Conservation (phyloP, 2,113 vertebrate species). For the Toxotes chatareus region DNA sequence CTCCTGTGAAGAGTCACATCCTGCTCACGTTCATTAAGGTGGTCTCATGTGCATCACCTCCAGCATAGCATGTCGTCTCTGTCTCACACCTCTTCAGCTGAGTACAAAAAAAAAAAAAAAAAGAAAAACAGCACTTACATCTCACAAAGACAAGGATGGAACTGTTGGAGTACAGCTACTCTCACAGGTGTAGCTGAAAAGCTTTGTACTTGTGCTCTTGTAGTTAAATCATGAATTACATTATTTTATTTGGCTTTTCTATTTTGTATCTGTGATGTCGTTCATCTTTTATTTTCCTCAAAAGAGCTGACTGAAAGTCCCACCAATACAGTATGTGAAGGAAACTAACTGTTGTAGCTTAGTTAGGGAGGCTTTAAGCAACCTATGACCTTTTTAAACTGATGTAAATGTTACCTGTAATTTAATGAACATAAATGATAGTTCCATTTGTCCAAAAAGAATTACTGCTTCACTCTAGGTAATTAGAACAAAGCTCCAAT, state of each 20-base stretch:
- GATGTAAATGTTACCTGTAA: not conserved
- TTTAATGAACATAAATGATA: not conserved
- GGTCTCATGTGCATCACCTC: slow-evolving; percentile 28
- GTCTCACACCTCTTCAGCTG: slow-evolving; percentile 32
- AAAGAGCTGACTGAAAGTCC: not conserved
- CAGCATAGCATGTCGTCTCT: slow-evolving; percentile 12
- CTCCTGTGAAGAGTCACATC: slow-evolving; percentile 34
- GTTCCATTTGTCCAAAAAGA: not conserved
- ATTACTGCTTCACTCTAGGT: not conserved
- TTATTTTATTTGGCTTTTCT: not conserved
- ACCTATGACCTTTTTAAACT: not conserved
- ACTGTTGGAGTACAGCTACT: not conserved
- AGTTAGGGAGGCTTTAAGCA: not conserved
- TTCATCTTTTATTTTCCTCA: not conserved
- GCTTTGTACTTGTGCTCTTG: not conserved
- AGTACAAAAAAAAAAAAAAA: not conserved
- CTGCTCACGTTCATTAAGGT: slow-evolving; percentile 31
- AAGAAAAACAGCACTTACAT: not conserved
- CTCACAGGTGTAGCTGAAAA: not conserved
- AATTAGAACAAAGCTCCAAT: not conserved
- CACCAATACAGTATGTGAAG: not conserved
- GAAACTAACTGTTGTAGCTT: not conserved
- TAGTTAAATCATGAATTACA: not conserved
- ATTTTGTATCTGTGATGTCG: not conserved
- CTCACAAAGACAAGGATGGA: not conserved